Evolutionary conservation across 1,140 invertebrate genomes (phyloP).

Genomic region (Penaeus indicus): DNA sequence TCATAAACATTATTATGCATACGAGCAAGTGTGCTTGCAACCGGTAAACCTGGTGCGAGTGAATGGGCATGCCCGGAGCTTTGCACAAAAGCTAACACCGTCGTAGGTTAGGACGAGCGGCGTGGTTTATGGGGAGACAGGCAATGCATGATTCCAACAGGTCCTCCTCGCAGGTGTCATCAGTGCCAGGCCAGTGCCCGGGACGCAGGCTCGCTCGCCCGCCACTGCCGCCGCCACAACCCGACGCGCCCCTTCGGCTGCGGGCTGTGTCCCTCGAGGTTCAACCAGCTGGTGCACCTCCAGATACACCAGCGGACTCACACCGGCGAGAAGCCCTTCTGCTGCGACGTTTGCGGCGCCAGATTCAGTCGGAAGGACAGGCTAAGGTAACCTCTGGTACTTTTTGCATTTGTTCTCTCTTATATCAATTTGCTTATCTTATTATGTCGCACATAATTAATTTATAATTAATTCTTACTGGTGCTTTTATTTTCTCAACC

Average conservation of each 20-base stretch:
- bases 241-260: slow-evolving; percentile 35
- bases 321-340: slow-evolving; percentile 48
- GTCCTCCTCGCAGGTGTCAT: slow-evolving; percentile 6
- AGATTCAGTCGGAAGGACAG: slow-evolving; percentile 52
- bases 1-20: too few species aligned
- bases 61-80: too few species aligned
- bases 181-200: neutral
- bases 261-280: slow-evolving; percentile 30
- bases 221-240: slow-evolving; percentile 28
- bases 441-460: neutral
- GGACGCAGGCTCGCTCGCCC: neutral
- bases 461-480: neutral
- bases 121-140: too few species aligned
- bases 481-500: too few species aligned
- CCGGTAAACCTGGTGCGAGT: too few species aligned
- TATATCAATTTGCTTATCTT: neutral
- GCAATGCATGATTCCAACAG: too few species aligned
- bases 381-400: slow-evolving; percentile 19
- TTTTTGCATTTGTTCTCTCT: neutral
- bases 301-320: slow-evolving; percentile 53
- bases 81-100: too few species aligned
- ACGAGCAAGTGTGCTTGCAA: too few species aligned
- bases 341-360: slow-evolving; percentile 20
- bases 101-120: too few species aligned
- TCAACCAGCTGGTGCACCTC: slow-evolving; percentile 56